Evolutionary conservation across 2,113 vertebrate species (phyloP), one percentile per base, ranked within the genome.

Genomic region (Gadus macrocephalus): DNA sequence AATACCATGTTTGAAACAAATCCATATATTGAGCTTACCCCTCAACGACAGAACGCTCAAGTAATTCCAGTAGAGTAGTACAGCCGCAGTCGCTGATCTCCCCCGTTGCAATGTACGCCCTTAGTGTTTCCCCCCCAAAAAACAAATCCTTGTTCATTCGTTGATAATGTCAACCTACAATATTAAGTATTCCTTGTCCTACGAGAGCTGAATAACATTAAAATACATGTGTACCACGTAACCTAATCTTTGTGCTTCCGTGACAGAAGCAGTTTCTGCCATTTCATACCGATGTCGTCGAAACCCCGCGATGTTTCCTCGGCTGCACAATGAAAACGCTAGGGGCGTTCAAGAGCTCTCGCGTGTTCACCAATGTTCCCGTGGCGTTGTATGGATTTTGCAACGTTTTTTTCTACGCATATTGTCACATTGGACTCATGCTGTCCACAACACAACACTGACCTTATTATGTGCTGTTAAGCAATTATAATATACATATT

Each of bases 231-330:
- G 87, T 75, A 71, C 73, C 22, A 75, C 80, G 91, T 83, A 86
- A 85, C 79, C 65, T 80, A 79, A 79, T 76, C 75, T 75, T 17
- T 73, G 86, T 68, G 88, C 84, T 83, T 81, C 79, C 74, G 82
- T 85, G 89, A 91, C 86, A 84, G 85, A 20, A 31, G 67, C 87
- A 81, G 65, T 90, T 90, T 91, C 87, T 91, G 89, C 85, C 88
- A 84, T 90, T 85, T 85, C 86, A 85, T 82, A 84, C 67, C 82
- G 75, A 72, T 81, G 86, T 83, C 87, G 88, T 83, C 88, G 77
- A 82, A 86, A 75, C 70, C 81, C 65, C 78, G 75, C 84, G 86
- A 86, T 64, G 85, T 83, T 85, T 82, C 83, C 82, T 82, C 83
- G 49, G 82, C 81, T 76, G 82, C 83, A 77, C 82, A 86, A 82